These are phyloP conservation scores for Teleogryllus oceanicus DNA, from an alignment of 2,888 invertebrate species.

Conservation along the genomic window DNA sequence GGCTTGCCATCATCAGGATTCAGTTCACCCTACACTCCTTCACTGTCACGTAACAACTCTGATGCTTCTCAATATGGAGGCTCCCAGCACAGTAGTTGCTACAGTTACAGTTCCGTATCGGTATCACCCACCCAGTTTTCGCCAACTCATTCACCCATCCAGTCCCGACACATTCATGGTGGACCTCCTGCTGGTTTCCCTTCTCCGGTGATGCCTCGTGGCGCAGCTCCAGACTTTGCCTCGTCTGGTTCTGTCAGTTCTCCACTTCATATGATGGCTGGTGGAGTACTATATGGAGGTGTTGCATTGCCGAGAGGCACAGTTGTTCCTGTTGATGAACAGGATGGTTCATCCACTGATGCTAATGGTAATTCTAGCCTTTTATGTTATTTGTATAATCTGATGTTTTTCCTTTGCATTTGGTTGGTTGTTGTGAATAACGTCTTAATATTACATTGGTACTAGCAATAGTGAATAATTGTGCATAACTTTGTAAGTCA, in stretches of 20 bases:
- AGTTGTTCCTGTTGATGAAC: constrained; percentile 27
- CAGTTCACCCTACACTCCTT: constrained; percentile 67
- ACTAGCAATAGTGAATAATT: too few species aligned
- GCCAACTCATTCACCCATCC: constrained; percentile 82
- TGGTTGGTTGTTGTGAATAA: too few species aligned
- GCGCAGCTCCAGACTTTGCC: constrained; percentile 26
- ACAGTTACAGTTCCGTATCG: constrained; percentile 62
- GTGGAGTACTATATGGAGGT: constrained; percentile 35
- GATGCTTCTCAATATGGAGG: constrained; percentile 88
- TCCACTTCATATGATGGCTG: constrained; percentile 38
- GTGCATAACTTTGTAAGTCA: too few species aligned
- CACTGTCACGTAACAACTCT: constrained; percentile 82
- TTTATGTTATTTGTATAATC: background rate
- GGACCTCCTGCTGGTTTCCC: constrained; percentile 40
- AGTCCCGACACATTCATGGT: constrained; percentile 40
- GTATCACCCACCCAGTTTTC: constrained; percentile 63
- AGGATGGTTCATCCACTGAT: constrained; percentile 33
- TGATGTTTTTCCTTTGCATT: background rate
- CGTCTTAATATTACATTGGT: too few species aligned
- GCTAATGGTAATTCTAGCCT: constrained; percentile 31
- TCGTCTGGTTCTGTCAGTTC: constrained; percentile 29
- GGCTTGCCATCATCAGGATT: constrained; percentile 53
- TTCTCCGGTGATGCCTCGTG: constrained; percentile 39
- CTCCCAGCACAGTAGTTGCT: constrained; percentile 58
- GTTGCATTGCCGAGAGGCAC: constrained; percentile 28